These are phyloP conservation scores for Hoplostethus atlanticus DNA, from an alignment of 2,797 vertebrate species.

Conservation along the genomic window DNA sequence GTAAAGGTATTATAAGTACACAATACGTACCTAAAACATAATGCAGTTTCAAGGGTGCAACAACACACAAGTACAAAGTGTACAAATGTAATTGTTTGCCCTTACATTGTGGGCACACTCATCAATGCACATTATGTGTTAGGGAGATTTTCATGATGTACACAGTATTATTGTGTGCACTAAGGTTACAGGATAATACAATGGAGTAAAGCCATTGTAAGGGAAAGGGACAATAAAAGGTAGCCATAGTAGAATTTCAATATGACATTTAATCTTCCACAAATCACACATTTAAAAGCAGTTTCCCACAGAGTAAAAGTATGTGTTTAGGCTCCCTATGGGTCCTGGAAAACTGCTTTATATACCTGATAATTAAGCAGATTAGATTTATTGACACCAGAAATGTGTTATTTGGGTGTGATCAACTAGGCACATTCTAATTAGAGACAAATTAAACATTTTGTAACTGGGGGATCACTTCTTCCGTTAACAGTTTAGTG, in stretches of 20 bases:
- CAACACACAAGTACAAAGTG: no score
- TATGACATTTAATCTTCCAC: conserved; percentile 53
- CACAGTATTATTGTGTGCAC: no score
- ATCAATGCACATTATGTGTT: no score
- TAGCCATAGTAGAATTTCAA: conserved; percentile 38
- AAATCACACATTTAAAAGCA: conserved; percentile 48
- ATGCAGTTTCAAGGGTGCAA: no score
- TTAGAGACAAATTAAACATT: conserved; percentile 30
- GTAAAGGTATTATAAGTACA: no score
- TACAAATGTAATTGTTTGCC: no score
- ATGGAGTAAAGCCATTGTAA: neutral
- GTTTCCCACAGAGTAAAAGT: conserved; percentile 22
- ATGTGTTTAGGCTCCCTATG: conserved; percentile 32
- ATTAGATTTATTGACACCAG: conserved; percentile 49
- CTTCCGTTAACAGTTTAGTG: conserved; percentile 38
- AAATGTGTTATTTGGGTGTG: conserved; percentile 54
- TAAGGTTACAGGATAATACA: no score
- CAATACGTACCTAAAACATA: no score
- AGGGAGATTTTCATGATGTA: no score
- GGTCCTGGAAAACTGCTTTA: conserved; percentile 37
- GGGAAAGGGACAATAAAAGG: conserved; percentile 14
- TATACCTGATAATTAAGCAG: conserved; percentile 24
- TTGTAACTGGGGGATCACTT: neutral
- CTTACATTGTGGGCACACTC: no score
- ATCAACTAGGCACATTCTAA: conserved; percentile 62